Conservation (phyloP, 2,113 vertebrate species). For the Sebastes fasciatus region DNA sequence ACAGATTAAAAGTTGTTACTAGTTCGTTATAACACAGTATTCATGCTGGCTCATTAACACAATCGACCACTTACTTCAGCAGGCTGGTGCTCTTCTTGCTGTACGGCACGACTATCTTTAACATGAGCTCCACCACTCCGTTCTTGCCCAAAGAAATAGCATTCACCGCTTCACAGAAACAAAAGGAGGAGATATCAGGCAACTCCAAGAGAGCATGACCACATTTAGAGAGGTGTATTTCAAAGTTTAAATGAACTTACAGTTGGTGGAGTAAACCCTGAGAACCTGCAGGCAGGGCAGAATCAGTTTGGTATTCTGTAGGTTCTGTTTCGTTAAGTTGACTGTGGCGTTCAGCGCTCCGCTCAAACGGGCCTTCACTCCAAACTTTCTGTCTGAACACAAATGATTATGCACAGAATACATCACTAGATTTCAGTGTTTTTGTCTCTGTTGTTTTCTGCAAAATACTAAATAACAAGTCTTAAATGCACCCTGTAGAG, state of each 20-base stretch:
- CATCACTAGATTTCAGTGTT: background rate
- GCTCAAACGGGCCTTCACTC: slow-evolving; percentile 93
- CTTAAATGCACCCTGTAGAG: background rate
- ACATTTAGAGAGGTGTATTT: background rate
- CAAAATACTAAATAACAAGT: background rate
- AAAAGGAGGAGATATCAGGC: background rate
- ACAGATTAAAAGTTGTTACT: slow-evolving; percentile 21
- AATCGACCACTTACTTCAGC: slow-evolving; percentile 89
- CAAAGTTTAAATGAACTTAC: slow-evolving; percentile 84
- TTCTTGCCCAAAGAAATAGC: slow-evolving; percentile 95
- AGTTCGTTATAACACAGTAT: slow-evolving; percentile 8
- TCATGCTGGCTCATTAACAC: background rate
- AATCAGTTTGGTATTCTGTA: slow-evolving; percentile 91
- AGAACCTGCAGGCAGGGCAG: slow-evolving; percentile 96
- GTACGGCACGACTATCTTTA: slow-evolving; percentile 94
- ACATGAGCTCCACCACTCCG: slow-evolving; percentile 93
- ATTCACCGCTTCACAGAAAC: slow-evolving; percentile 89
- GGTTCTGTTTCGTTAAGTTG: slow-evolving; percentile 93
- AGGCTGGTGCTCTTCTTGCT: slow-evolving; percentile 94
- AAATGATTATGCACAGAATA: slow-evolving; percentile 14
- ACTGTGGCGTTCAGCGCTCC: slow-evolving; percentile 91
- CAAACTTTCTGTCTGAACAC: slow-evolving; percentile 95
- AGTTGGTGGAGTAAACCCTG: slow-evolving; percentile 92
- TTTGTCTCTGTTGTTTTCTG: background rate
- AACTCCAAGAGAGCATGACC: background rate